Evolutionary conservation across 2,888 invertebrate genomes (phyloP).

Genomic region (Plutella xylostella): DNA sequence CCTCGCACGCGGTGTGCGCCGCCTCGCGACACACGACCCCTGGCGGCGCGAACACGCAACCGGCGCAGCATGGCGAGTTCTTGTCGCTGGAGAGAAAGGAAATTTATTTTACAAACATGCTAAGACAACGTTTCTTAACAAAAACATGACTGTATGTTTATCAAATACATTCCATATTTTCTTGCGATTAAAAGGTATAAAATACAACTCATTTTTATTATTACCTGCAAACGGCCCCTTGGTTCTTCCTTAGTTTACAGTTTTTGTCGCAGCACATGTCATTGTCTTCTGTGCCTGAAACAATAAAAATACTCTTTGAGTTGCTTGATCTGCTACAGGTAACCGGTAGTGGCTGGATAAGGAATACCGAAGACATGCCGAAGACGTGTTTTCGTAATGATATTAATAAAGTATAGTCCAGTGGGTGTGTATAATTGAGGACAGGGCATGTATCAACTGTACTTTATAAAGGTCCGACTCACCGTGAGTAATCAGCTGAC

Average conservation of each 20-base stretch:
- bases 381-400: too few species aligned
- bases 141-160: too few species aligned
- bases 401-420: neutral
- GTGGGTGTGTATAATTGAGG: neutral
- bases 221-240: constrained; percentile 92
- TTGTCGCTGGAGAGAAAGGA: constrained; percentile 79
- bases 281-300: constrained; percentile 82
- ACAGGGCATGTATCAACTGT: too few species aligned
- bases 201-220: neutral
- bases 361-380: too few species aligned
- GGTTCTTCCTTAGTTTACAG: constrained; percentile 84
- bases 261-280: constrained; percentile 95
- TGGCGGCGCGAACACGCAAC: constrained; percentile 87
- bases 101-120: too few species aligned
- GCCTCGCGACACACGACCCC: constrained; percentile 91
- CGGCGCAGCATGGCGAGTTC: constrained; percentile 95
- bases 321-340: too few species aligned
- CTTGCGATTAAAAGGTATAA: neutral
- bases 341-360: too few species aligned
- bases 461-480: too few species aligned
- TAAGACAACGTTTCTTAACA: too few species aligned
- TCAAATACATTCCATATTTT: too few species aligned
- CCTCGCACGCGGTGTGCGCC: constrained; percentile 92
- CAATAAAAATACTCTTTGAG: neutral
- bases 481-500: too few species aligned